Conservation (phyloP, 2,113 vertebrate genomes). For the Romanogobio albipinnatus region DNA sequence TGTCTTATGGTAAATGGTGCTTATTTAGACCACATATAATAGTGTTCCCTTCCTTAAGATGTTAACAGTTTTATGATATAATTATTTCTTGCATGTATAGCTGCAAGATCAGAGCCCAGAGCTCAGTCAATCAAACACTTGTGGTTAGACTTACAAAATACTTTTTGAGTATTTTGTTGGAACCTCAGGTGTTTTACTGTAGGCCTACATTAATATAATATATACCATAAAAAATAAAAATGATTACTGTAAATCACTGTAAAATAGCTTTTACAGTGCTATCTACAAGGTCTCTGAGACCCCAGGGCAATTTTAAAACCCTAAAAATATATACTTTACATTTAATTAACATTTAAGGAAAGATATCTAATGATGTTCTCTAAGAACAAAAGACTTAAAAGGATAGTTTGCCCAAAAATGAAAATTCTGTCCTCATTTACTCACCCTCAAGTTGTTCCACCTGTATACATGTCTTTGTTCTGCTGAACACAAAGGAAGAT, state of each 20-base stretch:
- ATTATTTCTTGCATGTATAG: neutral
- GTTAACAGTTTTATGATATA: neutral
- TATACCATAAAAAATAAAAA: neutral
- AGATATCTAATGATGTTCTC: neutral
- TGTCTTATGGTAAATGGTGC: neutral
- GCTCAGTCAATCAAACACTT: neutral
- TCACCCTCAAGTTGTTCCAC: too few relatives aligned
- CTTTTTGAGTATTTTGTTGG: neutral
- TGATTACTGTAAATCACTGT: neutral
- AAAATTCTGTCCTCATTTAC: too few relatives aligned
- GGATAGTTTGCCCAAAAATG: too few relatives aligned
- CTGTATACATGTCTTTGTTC: too few relatives aligned
- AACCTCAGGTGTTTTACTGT: neutral
- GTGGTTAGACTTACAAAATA: neutral
- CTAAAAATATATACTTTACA: neutral
- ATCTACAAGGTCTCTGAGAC: too few relatives aligned
- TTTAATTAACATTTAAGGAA: too few relatives aligned
- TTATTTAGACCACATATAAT: neutral
- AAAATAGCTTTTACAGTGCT: too few relatives aligned
- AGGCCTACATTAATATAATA: neutral
- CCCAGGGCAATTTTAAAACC: too few relatives aligned
- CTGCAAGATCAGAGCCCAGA: neutral
- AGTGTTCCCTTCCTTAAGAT: neutral
- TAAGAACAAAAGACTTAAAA: too few relatives aligned
- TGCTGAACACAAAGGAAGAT: too few relatives aligned